Base-by-base conservation (phyloP, 2,797 vertebrate genomes). In the Sebastes itinus region DNA sequence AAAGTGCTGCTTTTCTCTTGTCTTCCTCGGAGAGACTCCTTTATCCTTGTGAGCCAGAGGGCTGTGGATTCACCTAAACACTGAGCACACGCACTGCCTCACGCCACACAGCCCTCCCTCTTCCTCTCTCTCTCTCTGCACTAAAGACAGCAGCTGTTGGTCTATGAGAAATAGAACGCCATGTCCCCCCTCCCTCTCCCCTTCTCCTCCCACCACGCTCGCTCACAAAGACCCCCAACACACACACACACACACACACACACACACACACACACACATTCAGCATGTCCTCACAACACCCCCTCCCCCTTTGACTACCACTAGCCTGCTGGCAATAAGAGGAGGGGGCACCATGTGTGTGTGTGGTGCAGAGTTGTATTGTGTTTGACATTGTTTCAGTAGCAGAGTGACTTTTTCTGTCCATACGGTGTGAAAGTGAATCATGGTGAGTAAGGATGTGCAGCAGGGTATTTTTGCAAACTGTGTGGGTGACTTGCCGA, bases 121-220 rank as follows among this genome's bases (percentile, higher is more conserved):
- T 81, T 80, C 66, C 77, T 71, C 76, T 58, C 80, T 63, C 72
- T 70, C 72, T 70, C 65, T 83, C 75, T 89, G 88, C 89, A 92
- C 93, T 94, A 88, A 94, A 94, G 90, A 92, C 94, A 92, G 93
- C 93, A 95, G 94, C 95, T 95, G 95, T 91, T 94, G 91, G 84
- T 91, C 95, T 91, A 90, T 94, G 92, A 94, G 94, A 95, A 96
- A 94, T 93, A 93, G 93, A 95, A 95, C 93, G 82, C 92, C 85
- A 70, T 92, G 91, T 92, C 85, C 91, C 90, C 90, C 88, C 92
- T 79, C 89, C 80, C 87, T 87, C 83, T 85, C 87, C 70, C 73
- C 87, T 81, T 83, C 89, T 92, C 90, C 93, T 92, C 91, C 92
- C 66, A 91, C 92, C 89, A 87, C 84, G 20, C 87, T 87, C 20